phyloP scores from a whole-genome alignment of 1,140 invertebrate species.

The Dendroctonus valens region DNA sequence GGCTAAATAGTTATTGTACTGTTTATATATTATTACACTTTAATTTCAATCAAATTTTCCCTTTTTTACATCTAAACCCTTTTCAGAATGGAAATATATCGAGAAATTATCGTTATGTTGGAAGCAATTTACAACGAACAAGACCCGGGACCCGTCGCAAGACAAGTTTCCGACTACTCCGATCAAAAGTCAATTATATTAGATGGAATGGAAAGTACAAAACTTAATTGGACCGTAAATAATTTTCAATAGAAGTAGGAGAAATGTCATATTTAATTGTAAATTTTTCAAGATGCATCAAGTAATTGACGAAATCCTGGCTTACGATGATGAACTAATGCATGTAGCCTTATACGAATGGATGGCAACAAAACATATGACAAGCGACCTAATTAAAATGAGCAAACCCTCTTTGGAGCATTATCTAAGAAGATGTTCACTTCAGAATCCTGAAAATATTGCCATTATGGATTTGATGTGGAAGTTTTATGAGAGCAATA shows the following conservation, averaged over 20 bases:
- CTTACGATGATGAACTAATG: constrained; percentile 78
- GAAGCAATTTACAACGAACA: constrained; percentile 71
- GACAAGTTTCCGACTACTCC: constrained; percentile 12
- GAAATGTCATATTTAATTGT: neutral
- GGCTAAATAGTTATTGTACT: too few relatives aligned
- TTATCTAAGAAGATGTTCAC: constrained; percentile 67
- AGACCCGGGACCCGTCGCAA: constrained; percentile 48
- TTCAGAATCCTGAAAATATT: constrained; percentile 56
- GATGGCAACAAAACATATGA: constrained; percentile 78
- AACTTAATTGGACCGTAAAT: constrained; percentile 23
- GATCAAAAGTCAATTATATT: constrained; percentile 29
- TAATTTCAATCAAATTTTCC: neutral
- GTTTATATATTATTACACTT: too few relatives aligned
- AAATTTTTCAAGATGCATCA: constrained; percentile 32
- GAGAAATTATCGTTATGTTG: constrained; percentile 77
- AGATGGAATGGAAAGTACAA: constrained; percentile 18
- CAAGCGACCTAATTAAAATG: constrained; percentile 75
- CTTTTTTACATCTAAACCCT: neutral
- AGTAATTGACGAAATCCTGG: constrained; percentile 48
- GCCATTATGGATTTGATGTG: constrained; percentile 84
- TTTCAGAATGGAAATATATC: constrained; percentile 82
- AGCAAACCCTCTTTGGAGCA: constrained; percentile 78
- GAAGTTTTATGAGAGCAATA: constrained; percentile 93
- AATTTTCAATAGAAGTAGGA: neutral
- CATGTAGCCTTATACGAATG: constrained; percentile 92